A percentile compares a stretch with the other conserved stretches of the same genome.
These are phyloP conservation scores for Sebastes flavidus DNA, from an alignment of 2,797 vertebrate genomes.

Conservation along the genomic window DNA sequence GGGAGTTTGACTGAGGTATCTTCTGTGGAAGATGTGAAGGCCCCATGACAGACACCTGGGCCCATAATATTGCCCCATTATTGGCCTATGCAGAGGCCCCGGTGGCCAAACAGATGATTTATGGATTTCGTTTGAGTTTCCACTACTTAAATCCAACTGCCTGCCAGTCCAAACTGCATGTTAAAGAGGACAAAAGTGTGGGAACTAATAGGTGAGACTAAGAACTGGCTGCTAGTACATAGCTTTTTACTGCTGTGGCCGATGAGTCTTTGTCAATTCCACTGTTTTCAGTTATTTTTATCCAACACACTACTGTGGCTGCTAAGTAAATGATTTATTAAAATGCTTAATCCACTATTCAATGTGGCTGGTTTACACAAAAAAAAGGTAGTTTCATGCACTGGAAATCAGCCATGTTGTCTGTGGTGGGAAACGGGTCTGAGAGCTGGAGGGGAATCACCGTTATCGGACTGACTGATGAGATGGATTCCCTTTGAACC, in stretches of 20 bases:
- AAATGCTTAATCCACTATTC: constrained; percentile 43
- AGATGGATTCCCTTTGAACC: constrained; percentile 23
- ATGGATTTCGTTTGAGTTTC: constrained; percentile 42
- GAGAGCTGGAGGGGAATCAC: constrained; percentile 7
- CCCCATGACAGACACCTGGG: constrained; percentile 5
- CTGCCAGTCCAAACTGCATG: constrained; percentile 62
- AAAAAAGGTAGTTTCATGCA: constrained; percentile 67
- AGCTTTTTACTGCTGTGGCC: constrained; percentile 35
- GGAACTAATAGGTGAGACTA: constrained; percentile 45
- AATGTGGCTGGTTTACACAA: constrained; percentile 64
- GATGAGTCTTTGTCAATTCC: constrained; percentile 36
- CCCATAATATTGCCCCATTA: constrained; percentile 15
- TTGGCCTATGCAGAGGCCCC: constrained; percentile 51
- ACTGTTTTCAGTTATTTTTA: constrained; percentile 46
- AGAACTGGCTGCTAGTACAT: constrained; percentile 42
- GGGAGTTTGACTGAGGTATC: constrained; percentile 43
- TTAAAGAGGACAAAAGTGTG: constrained; percentile 44
- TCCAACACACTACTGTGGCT: constrained; percentile 57
- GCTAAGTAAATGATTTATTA: constrained; percentile 48
- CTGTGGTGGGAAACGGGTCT: constrained; percentile 43
- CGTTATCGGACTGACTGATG: constrained; percentile 9
- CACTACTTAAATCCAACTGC: constrained; percentile 29
- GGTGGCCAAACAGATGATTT: constrained; percentile 41
- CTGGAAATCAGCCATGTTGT: constrained; percentile 68
- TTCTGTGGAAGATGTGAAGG: constrained; percentile 37